Evolutionary conservation across 2,113 vertebrate genomes (phyloP), one percentile per base, ranked within the genome.

Genomic region (Carassius gibelio): DNA sequence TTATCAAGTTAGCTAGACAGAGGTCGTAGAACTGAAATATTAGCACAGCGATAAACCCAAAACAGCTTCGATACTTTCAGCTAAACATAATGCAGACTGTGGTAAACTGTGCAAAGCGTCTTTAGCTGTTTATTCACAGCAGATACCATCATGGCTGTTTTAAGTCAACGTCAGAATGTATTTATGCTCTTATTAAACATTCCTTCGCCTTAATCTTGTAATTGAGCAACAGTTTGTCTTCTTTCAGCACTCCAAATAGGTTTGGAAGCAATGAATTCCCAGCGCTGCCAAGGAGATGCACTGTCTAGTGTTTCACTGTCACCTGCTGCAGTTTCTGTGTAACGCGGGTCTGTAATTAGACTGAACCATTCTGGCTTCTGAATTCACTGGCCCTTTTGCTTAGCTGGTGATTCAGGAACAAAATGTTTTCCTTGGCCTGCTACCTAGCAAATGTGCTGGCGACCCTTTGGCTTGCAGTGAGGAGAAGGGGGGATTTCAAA

Each of bases 391-490:
- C 79, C 85, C 84, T 93, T 94, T 94, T 93, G 92, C 91, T 94
- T 93, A 91, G 87, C 91, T 90, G 90, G 92, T 91, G 89, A 80
- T 87, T 91, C 82, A 59, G 57, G 69, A 48, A 89, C 9, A 87
- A 93, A 90, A 87, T 94, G 93, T 94, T 95, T 94, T 93, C 86
- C 80, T 94, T 94, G 94, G 94, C 92, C 87, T 75, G 86, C 82
- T 91, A 93, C 92, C 90, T 92, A 87, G 90, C 90, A 90, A 83
- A 91, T 78, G 90, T 86, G 90, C 89, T 89, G 66, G 89, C 89
- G 92, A 94, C 90, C 90, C 82, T 90, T 89, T 88, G 88, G 21
- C 77, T 90, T 87, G 85, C 52, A 45, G 62, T n/a, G 30, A 84
- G 48, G 62, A 76, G 84, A 61, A 76, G 34, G 80, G 15, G 71